phyloP scores from a whole-genome alignment of 2,888 invertebrate species.

The Drosophila demipolita region DNA sequence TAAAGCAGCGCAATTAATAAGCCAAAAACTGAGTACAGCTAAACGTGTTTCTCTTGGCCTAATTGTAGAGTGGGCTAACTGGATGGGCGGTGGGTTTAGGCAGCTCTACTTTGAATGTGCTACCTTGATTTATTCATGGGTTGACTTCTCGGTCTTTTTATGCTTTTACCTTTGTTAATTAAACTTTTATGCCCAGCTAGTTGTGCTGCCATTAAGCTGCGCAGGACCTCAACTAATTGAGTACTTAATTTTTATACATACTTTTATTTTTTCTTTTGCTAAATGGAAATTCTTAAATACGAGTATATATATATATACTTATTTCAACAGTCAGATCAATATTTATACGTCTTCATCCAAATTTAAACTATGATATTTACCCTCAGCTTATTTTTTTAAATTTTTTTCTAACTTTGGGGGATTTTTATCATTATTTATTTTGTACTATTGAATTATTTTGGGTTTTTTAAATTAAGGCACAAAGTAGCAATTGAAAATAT shows the following conservation, averaged over 20 bases:
- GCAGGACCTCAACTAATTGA: conserved; percentile 41
- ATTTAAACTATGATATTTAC: neutral
- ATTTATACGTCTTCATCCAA: neutral
- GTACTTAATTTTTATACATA: conserved; percentile 5
- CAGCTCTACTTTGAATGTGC: conserved; percentile 2
- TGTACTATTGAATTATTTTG: neutral
- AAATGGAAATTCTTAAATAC: neutral
- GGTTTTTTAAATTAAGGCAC: neutral
- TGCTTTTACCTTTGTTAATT: conserved; percentile 54
- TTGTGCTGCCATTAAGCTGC: conserved; percentile 54
- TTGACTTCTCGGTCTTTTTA: conserved; percentile 4
- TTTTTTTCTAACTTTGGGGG: fast-evolving
- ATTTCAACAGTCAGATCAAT: neutral
- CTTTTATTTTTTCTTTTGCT: neutral
- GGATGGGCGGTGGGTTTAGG: neutral
- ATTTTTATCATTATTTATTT: neutral
- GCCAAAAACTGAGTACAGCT: conserved; percentile 23
- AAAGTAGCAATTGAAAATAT: neutral
- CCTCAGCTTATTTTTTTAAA: neutral
- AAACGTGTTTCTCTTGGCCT: neutral
- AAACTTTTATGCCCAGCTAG: conserved; percentile 65
- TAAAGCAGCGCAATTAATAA: conserved; percentile 74
- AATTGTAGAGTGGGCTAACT: neutral
- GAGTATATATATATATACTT: neutral
- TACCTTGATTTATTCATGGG: conserved; percentile 71